Evolutionary conservation across 2,113 vertebrate genomes (phyloP).

Genomic region (Murina feae): DNA sequence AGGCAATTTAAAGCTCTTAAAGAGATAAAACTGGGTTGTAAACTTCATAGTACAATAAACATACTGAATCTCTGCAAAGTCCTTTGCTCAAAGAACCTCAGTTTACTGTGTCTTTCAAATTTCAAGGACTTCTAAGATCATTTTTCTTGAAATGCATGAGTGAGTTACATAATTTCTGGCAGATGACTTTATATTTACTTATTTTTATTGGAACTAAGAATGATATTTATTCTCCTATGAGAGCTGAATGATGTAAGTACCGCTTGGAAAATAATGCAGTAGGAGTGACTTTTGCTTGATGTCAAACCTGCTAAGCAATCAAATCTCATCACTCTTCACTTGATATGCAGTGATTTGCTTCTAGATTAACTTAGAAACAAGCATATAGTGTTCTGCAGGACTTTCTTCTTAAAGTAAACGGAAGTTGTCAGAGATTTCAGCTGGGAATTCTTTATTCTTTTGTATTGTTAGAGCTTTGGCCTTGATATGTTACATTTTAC

Average conservation of each 20-base stretch:
- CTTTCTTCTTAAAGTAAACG: not conserved
- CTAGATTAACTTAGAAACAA: not conserved
- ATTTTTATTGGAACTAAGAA: conserved; percentile 23
- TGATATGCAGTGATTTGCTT: not conserved
- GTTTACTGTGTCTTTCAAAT: not conserved
- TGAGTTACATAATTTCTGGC: conserved; percentile 15
- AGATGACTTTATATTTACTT: conserved; percentile 19
- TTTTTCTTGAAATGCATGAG: conserved; percentile 6
- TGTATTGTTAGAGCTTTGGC: not conserved
- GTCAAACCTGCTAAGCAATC: not conserved
- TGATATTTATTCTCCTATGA: not conserved
- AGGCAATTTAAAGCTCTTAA: not conserved
- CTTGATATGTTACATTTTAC: not conserved
- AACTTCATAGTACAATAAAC: not conserved
- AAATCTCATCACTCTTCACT: not conserved
- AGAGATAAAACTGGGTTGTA: not conserved
- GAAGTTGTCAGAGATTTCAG: conserved; percentile 30
- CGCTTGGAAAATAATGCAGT: not conserved
- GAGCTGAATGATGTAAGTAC: not conserved
- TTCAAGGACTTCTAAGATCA: conserved; percentile 14
- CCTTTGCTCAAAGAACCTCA: not conserved
- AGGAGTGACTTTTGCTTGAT: not conserved
- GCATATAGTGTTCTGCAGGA: not conserved
- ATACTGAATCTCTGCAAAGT: not conserved
- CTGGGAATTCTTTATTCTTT: not conserved